Base-by-base conservation (phyloP, 2,113 vertebrate species). In the Eonycteris spelaea region DNA sequence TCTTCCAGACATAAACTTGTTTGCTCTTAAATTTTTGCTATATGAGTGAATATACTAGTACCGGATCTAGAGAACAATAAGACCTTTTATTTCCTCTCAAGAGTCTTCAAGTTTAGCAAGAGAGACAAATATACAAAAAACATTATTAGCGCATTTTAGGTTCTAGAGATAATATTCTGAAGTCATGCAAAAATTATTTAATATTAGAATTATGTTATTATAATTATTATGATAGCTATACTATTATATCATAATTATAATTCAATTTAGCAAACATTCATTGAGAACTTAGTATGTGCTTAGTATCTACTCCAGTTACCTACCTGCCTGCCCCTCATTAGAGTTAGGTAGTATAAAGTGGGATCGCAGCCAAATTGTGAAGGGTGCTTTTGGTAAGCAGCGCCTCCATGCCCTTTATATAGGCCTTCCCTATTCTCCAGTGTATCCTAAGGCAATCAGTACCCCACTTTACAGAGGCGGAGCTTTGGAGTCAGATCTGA, bases 71-170 rank as follows among this genome's bases (percentile, higher is more conserved):
- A 78, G 16, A 95, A 6, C 4, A 96, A 82, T 48, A 78, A 70
- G n/a, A 40, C 30, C 48, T 86, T 61, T 12, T 55, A 1, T 61
- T 43, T 92, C 38, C 16, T 84, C 55, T 88, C 28, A 33, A 95
- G 22, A 40, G 15, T 45, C 75, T 92, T 94, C 33, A 88, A 67
- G 13, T 96, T 94, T 87, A 79, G n/a, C 77, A 51, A 86, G 24
- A 68, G 18, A 84, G 33, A 82, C 18, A 94, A 55, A 78, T 51
- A 79, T 33, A 1, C 9, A 96, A 96, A 40, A 78, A 48, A 38
- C 0, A 70, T 45, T 40, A 40, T 40, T 30, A 57, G 14, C 7
- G 86, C 28, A 59, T 30, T 91, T 86, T 28, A 33, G 19, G 15
- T 55, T 96, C 22, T 73, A 68, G 35, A 94, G 10, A 74, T 35